phyloP scores from a whole-genome alignment of 1,140 invertebrate species.

The Sinella curviseta region DNA sequence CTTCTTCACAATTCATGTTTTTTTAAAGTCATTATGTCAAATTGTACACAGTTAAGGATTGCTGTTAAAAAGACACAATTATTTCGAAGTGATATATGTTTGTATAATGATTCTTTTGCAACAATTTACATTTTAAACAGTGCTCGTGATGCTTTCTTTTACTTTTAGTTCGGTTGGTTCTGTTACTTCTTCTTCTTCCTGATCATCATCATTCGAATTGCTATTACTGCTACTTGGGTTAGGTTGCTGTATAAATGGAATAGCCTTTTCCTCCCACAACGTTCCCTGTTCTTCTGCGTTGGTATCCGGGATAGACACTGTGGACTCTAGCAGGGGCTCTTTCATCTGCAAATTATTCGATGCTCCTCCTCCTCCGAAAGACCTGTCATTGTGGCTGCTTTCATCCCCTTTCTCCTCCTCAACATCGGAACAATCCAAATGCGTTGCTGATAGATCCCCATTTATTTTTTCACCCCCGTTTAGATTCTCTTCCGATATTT shows the following conservation, averaged over 20 bases:
- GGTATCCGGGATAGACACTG: not conserved
- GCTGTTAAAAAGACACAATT: not conserved
- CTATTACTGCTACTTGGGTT: not conserved
- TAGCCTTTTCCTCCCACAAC: slow-evolving; percentile 10
- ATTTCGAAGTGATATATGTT: not conserved
- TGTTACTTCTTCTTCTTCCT: no score
- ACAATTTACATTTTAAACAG: no score
- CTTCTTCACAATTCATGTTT: no score
- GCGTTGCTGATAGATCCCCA: not conserved
- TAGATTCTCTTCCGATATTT: slow-evolving; percentile 46
- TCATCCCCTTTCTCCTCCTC: not conserved
- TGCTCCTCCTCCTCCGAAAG: not conserved
- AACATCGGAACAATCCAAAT: slow-evolving; percentile 9
- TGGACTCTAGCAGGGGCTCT: not conserved
- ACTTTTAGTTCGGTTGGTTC: no score
- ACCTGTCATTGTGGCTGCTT: not conserved
- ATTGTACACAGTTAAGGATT: no score
- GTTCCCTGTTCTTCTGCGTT: not conserved
- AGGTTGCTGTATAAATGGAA: not conserved
- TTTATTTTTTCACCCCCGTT: slow-evolving; percentile 17
- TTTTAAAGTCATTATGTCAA: no score
- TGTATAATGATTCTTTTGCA: no score
- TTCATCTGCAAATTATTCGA: not conserved
- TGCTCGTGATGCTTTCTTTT: no score
- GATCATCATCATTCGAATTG: no score